Percentiles rank a stretch among this genome's conserved stretches.
Conservation (phyloP, 2,888 invertebrate species). For the Auanema sp. region DNA sequence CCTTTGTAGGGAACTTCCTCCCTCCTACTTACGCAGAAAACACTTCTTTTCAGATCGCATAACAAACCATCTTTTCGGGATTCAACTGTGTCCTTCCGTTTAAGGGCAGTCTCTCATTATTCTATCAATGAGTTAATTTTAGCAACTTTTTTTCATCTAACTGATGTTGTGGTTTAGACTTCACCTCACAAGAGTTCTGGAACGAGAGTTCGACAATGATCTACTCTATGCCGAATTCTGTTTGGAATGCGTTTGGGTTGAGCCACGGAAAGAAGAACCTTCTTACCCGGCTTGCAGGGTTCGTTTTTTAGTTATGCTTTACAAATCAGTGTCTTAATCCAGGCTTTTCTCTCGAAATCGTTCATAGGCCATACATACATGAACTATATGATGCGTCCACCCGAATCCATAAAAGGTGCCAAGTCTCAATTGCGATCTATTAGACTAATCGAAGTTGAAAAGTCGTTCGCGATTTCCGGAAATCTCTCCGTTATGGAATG, state of each 20-base stretch:
- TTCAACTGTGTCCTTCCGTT: background rate
- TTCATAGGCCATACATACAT: constrained; percentile 9
- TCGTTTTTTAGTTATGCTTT: background rate
- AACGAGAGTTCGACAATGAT: constrained; percentile 62
- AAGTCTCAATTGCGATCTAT: constrained; percentile 9
- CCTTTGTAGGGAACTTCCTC: constrained; percentile 14
- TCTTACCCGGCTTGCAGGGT: constrained; percentile 10
- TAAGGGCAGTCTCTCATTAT: background rate
- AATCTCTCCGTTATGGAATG: no score
- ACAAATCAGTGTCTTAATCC: background rate
- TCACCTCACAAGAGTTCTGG: constrained; percentile 15
- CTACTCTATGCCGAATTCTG: constrained; percentile 83
- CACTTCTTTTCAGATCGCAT: background rate
- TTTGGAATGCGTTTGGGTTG: constrained; percentile 87
- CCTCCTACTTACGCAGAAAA: constrained; percentile 1
- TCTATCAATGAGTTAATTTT: constrained; percentile 3
- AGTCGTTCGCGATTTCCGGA: no score
- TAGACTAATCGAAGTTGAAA: background rate
- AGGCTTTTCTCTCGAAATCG: constrained; percentile 16
- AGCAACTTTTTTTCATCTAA: background rate
- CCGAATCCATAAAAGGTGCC: background rate
- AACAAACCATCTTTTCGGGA: background rate
- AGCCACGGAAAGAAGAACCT: constrained; percentile 64
- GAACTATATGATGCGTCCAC: constrained; percentile 4
- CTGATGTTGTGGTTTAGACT: background rate